These are phyloP conservation scores for Oenanthe oenanthe DNA, from an alignment of 2,113 vertebrate genomes.

Conservation along the genomic window DNA sequence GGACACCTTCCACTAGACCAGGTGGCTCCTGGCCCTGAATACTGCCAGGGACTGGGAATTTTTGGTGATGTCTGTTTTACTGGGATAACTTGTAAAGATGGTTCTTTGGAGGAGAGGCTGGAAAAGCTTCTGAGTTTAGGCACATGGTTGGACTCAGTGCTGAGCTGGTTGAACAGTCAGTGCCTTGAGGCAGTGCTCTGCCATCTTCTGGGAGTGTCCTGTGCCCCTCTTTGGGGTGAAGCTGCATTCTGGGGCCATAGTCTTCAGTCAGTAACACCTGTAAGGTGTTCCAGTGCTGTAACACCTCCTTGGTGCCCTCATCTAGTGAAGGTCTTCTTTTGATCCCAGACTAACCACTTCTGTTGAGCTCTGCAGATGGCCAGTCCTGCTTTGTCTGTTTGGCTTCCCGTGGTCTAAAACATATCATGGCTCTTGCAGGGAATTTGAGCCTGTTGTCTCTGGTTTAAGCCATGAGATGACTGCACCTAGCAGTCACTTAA, in stretches of 20 bases:
- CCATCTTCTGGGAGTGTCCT: not conserved
- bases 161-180: not conserved
- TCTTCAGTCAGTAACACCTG: not conserved
- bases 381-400: not conserved
- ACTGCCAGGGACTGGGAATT: not conserved
- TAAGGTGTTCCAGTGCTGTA: not conserved
- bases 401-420: accelerated
- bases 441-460: not conserved
- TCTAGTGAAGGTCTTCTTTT: not conserved
- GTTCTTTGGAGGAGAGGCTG: not conserved
- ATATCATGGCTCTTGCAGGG: not conserved
- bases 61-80: not conserved
- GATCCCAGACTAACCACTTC: not conserved
- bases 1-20: not conserved
- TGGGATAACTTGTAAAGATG: not conserved
- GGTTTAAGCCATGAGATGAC: not conserved
- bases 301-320: not conserved
- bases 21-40: not conserved
- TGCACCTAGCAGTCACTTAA: accelerated
- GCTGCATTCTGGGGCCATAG: not conserved
- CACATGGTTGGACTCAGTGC: not conserved
- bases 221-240: not conserved
- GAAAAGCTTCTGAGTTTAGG: not conserved
- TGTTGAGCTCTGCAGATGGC: not conserved
- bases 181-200: not conserved